Base-by-base conservation (phyloP, 1,140 invertebrate genomes). In the Dinothrombium tinctorium region DNA sequence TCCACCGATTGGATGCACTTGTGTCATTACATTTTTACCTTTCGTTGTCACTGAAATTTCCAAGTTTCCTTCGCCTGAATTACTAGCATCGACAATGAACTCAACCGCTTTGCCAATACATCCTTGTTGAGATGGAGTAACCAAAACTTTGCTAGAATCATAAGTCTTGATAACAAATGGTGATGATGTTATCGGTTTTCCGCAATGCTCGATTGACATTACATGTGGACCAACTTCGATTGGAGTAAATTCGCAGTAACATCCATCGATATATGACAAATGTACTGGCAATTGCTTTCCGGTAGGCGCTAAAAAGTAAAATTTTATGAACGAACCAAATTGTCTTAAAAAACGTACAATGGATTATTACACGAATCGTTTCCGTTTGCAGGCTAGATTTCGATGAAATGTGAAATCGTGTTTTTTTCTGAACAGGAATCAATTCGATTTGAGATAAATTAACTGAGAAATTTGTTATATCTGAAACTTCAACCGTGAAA, bases 1-100 rank as follows among this genome's bases (percentile, higher is more conserved):
- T 24, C 59, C 56, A 49, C 82, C 83, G 50, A 94, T 75, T 9
- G 86, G 80, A 58, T 86, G 81, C n/a, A 95, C 87, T 69, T 92
- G 84, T 20, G 89, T 95, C 14, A 87, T 84, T 48, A 94, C 84
- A 55, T 89, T 90, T 33, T 82, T 69, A 5, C 84, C 86, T 54
- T 82, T 71, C 26, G 81, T 82, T 45, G 78, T 81, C 47, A 96
- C 90, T 17, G 84, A 86, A 28, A 96, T 94, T 64, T 96, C 90
- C 35, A 96, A 62, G 60, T 92, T 95, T 15, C 92, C 92, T 64
- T 96, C 90, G 12, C 92, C 92, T 40, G 89, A 86, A 59, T 84
- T 75, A 47, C 77, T 80, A 6, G 87, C 89, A 64, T 96, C 87
- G 26, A 96, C 89, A 73, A 47, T 44, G 45, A 51, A 48, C 54